Evolutionary conservation across 1,140 invertebrate species (phyloP).

Genomic region (Leptopilina boulardi): DNA sequence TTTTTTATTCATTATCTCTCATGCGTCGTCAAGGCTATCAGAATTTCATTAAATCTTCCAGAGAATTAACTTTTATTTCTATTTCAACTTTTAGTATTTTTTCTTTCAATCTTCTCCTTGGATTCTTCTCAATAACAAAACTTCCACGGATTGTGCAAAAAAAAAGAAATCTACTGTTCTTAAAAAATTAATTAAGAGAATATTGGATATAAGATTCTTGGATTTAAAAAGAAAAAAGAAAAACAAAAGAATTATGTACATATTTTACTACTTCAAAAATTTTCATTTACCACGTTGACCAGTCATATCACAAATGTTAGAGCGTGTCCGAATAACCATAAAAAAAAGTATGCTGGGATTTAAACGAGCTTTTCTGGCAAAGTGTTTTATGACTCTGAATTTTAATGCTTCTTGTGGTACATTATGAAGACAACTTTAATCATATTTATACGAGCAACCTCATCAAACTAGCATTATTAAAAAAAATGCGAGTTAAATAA

Average conservation of each 20-base stretch:
- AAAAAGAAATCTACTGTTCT: too few relatives aligned
- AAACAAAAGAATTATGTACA: background rate
- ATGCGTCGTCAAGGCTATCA: too few relatives aligned
- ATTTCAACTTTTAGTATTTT: too few relatives aligned
- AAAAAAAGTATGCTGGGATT: background rate
- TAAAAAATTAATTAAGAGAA: too few relatives aligned
- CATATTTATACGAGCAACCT: background rate
- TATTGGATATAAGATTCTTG: too few relatives aligned
- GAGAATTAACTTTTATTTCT: too few relatives aligned
- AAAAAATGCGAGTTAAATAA: background rate
- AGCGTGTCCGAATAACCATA: background rate
- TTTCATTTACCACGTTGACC: background rate
- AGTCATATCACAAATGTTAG: background rate
- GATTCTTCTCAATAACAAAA: background rate
- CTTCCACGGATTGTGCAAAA: too few relatives aligned
- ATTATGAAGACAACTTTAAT: background rate
- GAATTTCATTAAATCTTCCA: too few relatives aligned
- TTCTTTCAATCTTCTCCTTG: too few relatives aligned
- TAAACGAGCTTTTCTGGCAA: background rate
- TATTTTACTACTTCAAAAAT: background rate
- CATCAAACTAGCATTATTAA: background rate
- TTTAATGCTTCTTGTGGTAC: background rate
- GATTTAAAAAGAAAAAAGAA: too few relatives aligned
- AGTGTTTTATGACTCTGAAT: background rate
- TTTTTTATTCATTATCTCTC: too few relatives aligned